Evolutionary conservation across 2,888 invertebrate species (phyloP), one percentile per base, ranked within the genome.

Genomic region (Nomada fabriciana): DNA sequence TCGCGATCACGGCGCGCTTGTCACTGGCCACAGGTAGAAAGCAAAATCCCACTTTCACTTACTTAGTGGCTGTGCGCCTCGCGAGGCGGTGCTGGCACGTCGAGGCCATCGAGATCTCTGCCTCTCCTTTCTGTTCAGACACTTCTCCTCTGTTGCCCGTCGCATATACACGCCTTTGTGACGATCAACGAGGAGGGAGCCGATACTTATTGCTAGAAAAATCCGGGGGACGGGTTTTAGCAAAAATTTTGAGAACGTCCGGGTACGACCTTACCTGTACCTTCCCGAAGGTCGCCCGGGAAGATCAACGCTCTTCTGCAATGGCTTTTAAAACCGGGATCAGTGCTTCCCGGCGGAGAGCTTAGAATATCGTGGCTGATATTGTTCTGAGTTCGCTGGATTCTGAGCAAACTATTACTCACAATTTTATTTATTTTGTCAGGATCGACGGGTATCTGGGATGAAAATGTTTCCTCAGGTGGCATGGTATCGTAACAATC

Each of bases 21-120:
- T 83, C 82, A 89, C 88, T 89, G 88, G 80, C 83, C 67, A 76
- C 84, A 90, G 90, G 90, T 93, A 93, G 93, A 93, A 93, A 93
- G 93, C 93, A 93, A 93, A 93, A 93, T 93, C 90, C 90, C 89
- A 93, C 93, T 93, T 93, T 94, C 93, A 93, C 93, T 93, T 47
- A 36, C 36, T 36, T 82, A 81, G 87, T 76, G 73, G 80, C 81
- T 87, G 86, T 77, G 86, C 87, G 88, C 84, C 86, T 82, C 75
- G 81, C 85, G 83, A 90, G 88, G 89, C 85, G 88, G 82, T 90
- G 88, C 88, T 89, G 89, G 90, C 85, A 88, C 89, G 91, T 86
- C 92, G 92, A 92, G 93, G 93, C 91, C 92, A 88, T 83, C 88
- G 77, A 81, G 87, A 86, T 84, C 79, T 80, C 57, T 81, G 80